A percentile compares a stretch with the other conserved stretches of the same genome.
Conservation (phyloP, 2,797 vertebrate genomes). For the Sparus aurata region DNA sequence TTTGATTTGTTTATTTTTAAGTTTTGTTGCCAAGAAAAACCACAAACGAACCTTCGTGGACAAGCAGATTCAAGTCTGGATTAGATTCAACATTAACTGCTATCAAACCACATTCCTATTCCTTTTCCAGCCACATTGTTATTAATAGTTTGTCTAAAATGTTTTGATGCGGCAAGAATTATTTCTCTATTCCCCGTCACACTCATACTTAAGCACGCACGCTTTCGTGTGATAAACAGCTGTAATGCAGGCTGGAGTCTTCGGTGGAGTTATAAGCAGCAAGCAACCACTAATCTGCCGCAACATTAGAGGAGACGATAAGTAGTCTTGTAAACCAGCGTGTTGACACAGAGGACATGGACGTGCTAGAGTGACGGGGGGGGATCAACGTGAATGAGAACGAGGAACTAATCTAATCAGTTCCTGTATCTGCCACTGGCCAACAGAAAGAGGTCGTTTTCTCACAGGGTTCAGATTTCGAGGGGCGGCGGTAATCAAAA, state of each 20-base stretch:
- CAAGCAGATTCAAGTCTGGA: background rate
- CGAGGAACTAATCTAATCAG: conserved; percentile 32
- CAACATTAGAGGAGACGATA: conserved; percentile 62
- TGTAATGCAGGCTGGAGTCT: conserved; percentile 28
- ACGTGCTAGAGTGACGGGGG: conserved; percentile 31
- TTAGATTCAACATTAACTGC: conserved; percentile 9
- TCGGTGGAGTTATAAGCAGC: conserved; percentile 51
- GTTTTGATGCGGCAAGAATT: conserved; percentile 35
- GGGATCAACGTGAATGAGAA: conserved; percentile 48
- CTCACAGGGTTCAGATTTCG: conserved; percentile 34
- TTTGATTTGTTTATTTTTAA: background rate
- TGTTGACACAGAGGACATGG: conserved; percentile 39
- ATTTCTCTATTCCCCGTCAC: conserved; percentile 6
- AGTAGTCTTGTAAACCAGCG: conserved; percentile 58
- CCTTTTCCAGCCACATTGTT: background rate
- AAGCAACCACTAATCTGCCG: conserved; percentile 60
- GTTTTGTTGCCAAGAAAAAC: background rate
- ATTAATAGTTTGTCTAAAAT: conserved; percentile 29
- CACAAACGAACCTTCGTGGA: background rate
- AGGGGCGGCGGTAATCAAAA: conserved; percentile 47
- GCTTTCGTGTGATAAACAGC: conserved; percentile 23
- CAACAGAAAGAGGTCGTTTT: conserved; percentile 18
- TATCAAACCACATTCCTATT: background rate
- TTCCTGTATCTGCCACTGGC: conserved; percentile 21
- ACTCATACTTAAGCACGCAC: background rate